phyloP scores from a whole-genome alignment of 2,888 invertebrate species.

The Sialis fuliginosa region DNA sequence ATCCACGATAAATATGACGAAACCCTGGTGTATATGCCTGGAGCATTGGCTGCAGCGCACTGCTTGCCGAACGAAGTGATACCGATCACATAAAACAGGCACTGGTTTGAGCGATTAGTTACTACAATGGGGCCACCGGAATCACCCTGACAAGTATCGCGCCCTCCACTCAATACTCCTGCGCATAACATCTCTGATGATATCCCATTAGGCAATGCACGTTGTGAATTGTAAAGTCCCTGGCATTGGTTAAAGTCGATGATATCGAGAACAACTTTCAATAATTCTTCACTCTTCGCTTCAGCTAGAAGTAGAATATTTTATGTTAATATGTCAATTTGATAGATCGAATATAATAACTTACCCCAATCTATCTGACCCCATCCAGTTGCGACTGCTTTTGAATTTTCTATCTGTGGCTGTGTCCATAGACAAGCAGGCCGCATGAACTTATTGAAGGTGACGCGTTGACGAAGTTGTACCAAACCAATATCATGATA shows the following conservation, averaged over 20 bases:
- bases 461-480: conserved; percentile 25
- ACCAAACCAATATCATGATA: conserved; percentile 53
- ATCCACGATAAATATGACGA: conserved; percentile 39
- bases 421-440: conserved; percentile 44
- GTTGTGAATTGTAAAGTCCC: conserved; percentile 15
- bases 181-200: conserved; percentile 28
- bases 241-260: conserved; percentile 21
- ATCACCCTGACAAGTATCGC: conserved; percentile 33
- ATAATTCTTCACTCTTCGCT: conserved; percentile 21
- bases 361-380: conserved; percentile 32
- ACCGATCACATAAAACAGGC: conserved; percentile 36
- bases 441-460: conserved; percentile 31
- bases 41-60: conserved; percentile 29
- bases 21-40: conserved; percentile 38
- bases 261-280: conserved; percentile 25
- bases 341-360: not conserved
- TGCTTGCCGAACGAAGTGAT: conserved; percentile 39
- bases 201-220: conserved; percentile 17
- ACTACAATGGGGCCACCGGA: conserved; percentile 53
- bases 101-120: conserved; percentile 31
- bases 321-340: not conserved
- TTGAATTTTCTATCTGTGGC: conserved; percentile 19
- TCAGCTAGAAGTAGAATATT: conserved; percentile 11
- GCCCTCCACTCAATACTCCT: conserved; percentile 22
- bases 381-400: conserved; percentile 47